A percentile compares a stretch with the other conserved stretches of the same genome.
Conservation (phyloP, 2,797 vertebrate genomes). For the Cuniculus paca region DNA sequence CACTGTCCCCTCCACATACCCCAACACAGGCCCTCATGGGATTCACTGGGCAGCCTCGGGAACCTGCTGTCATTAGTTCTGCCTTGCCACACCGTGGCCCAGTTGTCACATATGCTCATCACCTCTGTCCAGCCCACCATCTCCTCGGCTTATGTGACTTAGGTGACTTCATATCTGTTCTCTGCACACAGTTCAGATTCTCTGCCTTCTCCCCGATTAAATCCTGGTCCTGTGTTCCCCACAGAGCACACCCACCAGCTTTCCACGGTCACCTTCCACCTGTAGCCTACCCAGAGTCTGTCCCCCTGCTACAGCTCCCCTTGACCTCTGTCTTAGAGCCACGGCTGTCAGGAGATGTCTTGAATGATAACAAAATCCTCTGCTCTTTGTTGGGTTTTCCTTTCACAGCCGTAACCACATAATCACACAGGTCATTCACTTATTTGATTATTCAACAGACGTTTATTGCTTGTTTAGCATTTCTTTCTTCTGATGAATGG, state of each 20-base stretch:
- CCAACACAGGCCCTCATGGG: rapidly evolving
- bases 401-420: neutral
- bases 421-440: neutral
- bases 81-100: rapidly evolving
- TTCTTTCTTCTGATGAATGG: neutral
- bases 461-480: neutral
- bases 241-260: neutral
- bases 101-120: rapidly evolving
- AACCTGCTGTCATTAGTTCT: neutral
- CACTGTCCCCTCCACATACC: neutral
- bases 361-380: too few species aligned
- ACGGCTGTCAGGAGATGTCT: neutral
- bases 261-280: neutral
- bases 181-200: neutral
- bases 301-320: neutral
- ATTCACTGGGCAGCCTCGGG: neutral
- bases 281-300: too few species aligned
- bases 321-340: neutral
- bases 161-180: neutral
- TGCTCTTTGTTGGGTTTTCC: neutral
- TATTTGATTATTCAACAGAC: neutral
- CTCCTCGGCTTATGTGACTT: neutral
- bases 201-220: neutral
- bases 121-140: neutral
- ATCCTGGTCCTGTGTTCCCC: neutral